Evolutionary conservation across 1,140 invertebrate species (phyloP), one percentile per base, ranked within the genome.

Genomic region (Hyphantria cunea): DNA sequence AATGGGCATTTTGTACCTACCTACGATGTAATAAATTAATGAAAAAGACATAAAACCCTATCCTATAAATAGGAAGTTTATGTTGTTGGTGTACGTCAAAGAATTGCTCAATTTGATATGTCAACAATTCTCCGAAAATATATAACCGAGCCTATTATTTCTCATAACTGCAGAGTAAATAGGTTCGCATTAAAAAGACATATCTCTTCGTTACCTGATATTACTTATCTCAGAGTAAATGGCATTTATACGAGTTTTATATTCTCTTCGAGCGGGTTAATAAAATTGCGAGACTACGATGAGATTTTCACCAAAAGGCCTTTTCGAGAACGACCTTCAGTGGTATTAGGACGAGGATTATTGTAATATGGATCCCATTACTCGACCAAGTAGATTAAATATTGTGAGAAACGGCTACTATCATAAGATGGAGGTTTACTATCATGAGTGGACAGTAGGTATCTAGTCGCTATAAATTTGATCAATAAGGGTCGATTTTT

Each of bases 1-100:
- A 49, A 58, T 58, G 33, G 54, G 15, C 3, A 56, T 47, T 17
- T 25, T 25, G 17, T 25, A 25, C 17, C 17, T 25, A 25, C 17
- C 17, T 25, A 5, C 17, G 17, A 25, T 25, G 17, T 25, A 25
- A 25, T 25, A 25, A 25, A 25, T 25, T 25, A 25, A 25, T 25
- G 17, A 25, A 3, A 25, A 25, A 25, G 1, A 5, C 17, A 25
- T 25, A 25, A 25, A 25, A 25, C 17, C 17, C 5, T 5, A 25
- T 25, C 17, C 17, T 25, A 25, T 25, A 25, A 25, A 25, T 25
- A 25, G 17, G 2, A 25, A 25, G 17, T 25, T 25, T 25, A 25
- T 25, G 17, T 25, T 25, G 17, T 25, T 25, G 17, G 17, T 25
- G 5, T 25, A 25, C 17, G 17, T 25, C n/a, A 25, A 25, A 25